Evolutionary conservation across 1,140 invertebrate species (phyloP).

Genomic region (Dryas iulia): DNA sequence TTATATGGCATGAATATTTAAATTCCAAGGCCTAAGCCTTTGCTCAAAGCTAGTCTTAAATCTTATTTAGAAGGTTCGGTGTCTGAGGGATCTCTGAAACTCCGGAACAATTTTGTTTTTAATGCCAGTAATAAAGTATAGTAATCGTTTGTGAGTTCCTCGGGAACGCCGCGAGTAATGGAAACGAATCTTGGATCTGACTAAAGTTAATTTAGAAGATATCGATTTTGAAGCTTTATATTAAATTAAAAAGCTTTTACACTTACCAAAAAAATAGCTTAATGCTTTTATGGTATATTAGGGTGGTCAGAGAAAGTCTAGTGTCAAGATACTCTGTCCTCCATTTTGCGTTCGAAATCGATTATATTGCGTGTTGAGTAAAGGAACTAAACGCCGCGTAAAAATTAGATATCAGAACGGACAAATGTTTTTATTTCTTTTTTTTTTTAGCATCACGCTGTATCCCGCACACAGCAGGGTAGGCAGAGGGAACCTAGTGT

Average conservation of each 20-base stretch:
- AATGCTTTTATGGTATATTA: background rate
- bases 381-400: too few relatives aligned
- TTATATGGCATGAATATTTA: background rate
- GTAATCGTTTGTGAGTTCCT: slow-evolving; percentile 10
- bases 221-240: slow-evolving; percentile 5
- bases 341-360: too few relatives aligned
- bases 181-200: background rate
- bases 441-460: too few relatives aligned
- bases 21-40: background rate
- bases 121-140: slow-evolving; percentile 15
- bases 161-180: slow-evolving; percentile 1
- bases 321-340: too few relatives aligned
- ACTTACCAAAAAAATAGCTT: background rate
- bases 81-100: background rate
- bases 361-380: too few relatives aligned
- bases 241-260: slow-evolving; percentile 1
- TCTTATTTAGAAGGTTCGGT: slow-evolving; percentile 1
- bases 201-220: slow-evolving; percentile 9
- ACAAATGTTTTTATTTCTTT: too few relatives aligned
- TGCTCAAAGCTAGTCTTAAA: background rate
- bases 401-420: too few relatives aligned
- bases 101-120: slow-evolving; percentile 19
- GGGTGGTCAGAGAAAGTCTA: too few relatives aligned
- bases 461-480: too few relatives aligned
- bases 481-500: too few relatives aligned